Evolutionary conservation across 2,888 invertebrate genomes (phyloP).

Genomic region (Drosophila demipolita): DNA sequence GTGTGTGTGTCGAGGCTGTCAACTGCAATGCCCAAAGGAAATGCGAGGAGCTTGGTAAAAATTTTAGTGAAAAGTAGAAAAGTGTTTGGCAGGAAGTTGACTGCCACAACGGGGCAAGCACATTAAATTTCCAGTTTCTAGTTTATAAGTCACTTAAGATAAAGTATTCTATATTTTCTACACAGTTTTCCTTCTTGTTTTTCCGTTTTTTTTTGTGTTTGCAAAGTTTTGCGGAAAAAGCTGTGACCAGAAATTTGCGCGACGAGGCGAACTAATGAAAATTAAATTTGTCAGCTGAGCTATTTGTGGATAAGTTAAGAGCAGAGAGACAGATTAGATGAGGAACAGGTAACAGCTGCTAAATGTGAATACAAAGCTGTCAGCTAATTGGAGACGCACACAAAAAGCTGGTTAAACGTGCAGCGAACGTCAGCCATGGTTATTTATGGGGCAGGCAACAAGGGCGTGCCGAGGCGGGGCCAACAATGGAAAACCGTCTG

Average conservation of each 20-base stretch:
- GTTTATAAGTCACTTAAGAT: constrained; percentile 78
- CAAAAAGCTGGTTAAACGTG: constrained; percentile 27
- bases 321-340: neutral
- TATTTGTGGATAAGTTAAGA: constrained; percentile 2
- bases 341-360: constrained; percentile 11
- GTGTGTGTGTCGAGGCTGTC: constrained; percentile 60
- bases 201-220: neutral
- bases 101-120: constrained; percentile 62
- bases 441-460: constrained; percentile 50
- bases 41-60: constrained; percentile 70
- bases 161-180: constrained; percentile 46
- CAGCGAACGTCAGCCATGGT: constrained; percentile 19
- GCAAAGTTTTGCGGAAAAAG: constrained; percentile 30
- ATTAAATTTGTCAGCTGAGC: constrained; percentile 69
- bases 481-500: constrained; percentile 35
- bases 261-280: constrained; percentile 67
- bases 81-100: constrained; percentile 74
- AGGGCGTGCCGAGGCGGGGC: constrained; percentile 8
- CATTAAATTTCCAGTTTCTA: constrained; percentile 78
- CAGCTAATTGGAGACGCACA: constrained; percentile 48
- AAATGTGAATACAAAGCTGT: constrained; percentile 29
- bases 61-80: constrained; percentile 70
- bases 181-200: neutral
- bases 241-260: constrained; percentile 46
- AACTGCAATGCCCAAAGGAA: constrained; percentile 80